Evolutionary conservation across 2,113 vertebrate species (phyloP).

Genomic region (Taurulus bubalis): DNA sequence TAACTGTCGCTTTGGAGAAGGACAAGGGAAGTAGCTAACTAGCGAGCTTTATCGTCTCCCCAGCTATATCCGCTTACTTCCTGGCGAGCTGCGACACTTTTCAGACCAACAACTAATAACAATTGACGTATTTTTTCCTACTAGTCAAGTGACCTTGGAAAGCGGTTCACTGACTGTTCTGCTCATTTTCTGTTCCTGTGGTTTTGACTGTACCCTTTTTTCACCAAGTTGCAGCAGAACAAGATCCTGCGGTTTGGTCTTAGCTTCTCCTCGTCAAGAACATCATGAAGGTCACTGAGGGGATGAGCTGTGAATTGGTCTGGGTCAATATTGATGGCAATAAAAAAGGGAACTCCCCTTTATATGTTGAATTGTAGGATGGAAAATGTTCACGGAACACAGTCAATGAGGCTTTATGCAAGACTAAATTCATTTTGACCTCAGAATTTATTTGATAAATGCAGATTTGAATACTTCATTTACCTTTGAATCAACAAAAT

Average conservation of each 20-base stretch:
- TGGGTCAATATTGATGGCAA: slow-evolving; percentile 11
- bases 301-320: slow-evolving; percentile 32
- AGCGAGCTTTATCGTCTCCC: too few relatives aligned
- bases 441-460: too few relatives aligned
- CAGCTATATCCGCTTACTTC: too few relatives aligned
- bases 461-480: too few relatives aligned
- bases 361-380: neutral
- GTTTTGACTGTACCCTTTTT: neutral
- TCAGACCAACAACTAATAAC: too few relatives aligned
- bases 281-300: slow-evolving; percentile 32
- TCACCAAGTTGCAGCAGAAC: neutral
- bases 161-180: too few relatives aligned
- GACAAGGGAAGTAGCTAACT: too few relatives aligned
- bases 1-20: too few relatives aligned
- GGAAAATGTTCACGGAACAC: neutral
- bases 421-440: too few relatives aligned
- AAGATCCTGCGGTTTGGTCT: slow-evolving; percentile 2
- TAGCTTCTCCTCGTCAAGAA: slow-evolving; percentile 2
- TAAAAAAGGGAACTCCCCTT: slow-evolving; percentile 1
- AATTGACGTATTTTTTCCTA: too few relatives aligned
- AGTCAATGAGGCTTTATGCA: neutral
- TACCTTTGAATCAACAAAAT: neutral
- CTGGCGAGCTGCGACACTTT: too few relatives aligned
- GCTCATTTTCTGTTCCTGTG: neutral
- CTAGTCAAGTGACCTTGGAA: too few relatives aligned